Evolutionary conservation across 2,113 vertebrate species (phyloP), one percentile per base, ranked within the genome.

Genomic region (Scolopax mira): DNA sequence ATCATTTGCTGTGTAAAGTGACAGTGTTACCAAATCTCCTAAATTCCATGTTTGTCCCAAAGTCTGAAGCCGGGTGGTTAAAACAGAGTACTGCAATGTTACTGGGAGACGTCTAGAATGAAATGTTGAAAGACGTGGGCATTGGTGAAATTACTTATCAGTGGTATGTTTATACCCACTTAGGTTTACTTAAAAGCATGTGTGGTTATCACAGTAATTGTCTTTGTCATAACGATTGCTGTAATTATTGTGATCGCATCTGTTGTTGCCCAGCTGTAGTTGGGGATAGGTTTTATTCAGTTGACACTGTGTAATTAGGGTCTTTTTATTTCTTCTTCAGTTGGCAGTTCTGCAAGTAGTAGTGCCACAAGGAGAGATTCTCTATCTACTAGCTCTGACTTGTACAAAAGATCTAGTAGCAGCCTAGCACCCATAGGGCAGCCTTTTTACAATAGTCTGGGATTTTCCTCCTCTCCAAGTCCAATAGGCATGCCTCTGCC

Each of bases 371-470:
- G 99, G 97, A 98, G 99, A 98, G 99, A 99, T 97, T 99, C 99
- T 96, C 97, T 99, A 97, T 98, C 99, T 98, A 99, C 99, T 96
- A 99, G 98, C 96, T 99, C 99, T 96, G 99, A 99, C 97, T 97
- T 99, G 90, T 99, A 99, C 98, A 99, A 99, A 98, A 99, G 99
- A 88, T 98, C 99, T 91, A 99, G 98, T 97, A 99, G 99, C 98
- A 99, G 98, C 98, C 98, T 99, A 98, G 99, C 99, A 96, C 99
- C 99, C 97, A 99, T 99, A 96, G 99, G 99, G 87, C 99, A 99
- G 97, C 99, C 99, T 88, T 99, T 99, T 98, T 99, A 99, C 98
- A 99, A 99, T 98, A 99, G 99, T 98, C 98, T 99, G 98, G 99
- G 99, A 98, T 99, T 99, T 98, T 99, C 99, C 96, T 99, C 99